phyloP scores from a whole-genome alignment of 2,888 invertebrate genomes.

The Plemyria rubiginata region DNA sequence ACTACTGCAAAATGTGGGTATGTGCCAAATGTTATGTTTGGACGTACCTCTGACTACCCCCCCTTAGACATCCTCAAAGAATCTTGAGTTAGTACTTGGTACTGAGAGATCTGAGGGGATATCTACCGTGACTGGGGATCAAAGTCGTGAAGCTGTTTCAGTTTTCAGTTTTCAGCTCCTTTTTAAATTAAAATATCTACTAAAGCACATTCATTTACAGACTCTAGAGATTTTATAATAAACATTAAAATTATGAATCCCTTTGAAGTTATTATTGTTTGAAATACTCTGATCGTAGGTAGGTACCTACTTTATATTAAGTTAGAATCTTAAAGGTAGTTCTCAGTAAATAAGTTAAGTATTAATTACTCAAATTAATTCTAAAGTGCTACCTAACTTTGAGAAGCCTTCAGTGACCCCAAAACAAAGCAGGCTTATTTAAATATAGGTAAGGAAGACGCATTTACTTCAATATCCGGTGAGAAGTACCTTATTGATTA shows the following conservation, averaged over 20 bases:
- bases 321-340: slow-evolving; percentile 9
- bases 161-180: too few species aligned
- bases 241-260: slow-evolving; percentile 3
- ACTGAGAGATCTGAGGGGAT: too few species aligned
- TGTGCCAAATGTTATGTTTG: too few species aligned
- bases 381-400: slow-evolving; percentile 31
- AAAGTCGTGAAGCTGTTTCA: too few species aligned
- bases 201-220: background rate
- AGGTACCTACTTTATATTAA: slow-evolving; percentile 12
- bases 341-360: slow-evolving; percentile 22
- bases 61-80: too few species aligned
- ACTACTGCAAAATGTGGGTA: too few species aligned
- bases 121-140: too few species aligned
- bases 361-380: slow-evolving; percentile 37
- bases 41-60: too few species aligned
- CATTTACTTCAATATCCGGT: slow-evolving; percentile 1
- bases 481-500: background rate
- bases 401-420: slow-evolving; percentile 32
- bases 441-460: slow-evolving; percentile 34
- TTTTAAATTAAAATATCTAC: background rate
- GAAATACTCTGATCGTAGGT: slow-evolving; percentile 11
- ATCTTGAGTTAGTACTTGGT: too few species aligned
- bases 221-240: background rate
- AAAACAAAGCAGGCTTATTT: slow-evolving; percentile 39
- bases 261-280: slow-evolving; percentile 19